These are phyloP conservation scores for Nesoenas mayeri DNA, from an alignment of 2,113 vertebrate genomes.

Conservation along the genomic window DNA sequence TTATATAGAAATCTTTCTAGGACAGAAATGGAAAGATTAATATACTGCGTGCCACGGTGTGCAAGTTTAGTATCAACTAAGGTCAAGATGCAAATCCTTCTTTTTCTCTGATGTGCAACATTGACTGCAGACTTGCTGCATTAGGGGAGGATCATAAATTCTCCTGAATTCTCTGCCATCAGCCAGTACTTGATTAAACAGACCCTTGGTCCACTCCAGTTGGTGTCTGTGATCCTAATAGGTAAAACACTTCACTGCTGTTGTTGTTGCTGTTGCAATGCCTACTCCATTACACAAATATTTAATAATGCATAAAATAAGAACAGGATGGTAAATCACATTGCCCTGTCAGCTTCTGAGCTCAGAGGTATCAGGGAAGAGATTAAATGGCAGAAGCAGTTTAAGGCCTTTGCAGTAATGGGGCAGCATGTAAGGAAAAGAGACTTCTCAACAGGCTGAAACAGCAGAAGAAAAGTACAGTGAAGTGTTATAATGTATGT, in stretches of 20 bases:
- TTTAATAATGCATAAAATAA: constrained; percentile 7
- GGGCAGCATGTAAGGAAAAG: not conserved
- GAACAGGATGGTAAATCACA: not conserved
- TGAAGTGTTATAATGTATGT: not conserved
- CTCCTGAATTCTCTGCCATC: not conserved
- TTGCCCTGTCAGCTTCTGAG: not conserved
- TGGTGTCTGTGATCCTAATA: not conserved
- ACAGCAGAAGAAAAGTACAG: not conserved
- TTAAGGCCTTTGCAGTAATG: not conserved
- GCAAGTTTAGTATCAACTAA: not conserved
- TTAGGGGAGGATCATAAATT: not conserved
- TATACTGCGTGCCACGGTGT: not conserved
- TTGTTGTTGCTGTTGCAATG: not conserved
- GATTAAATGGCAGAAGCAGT: not conserved
- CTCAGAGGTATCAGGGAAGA: not conserved
- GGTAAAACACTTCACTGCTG: not conserved
- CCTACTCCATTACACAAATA: not conserved
- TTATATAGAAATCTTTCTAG: not conserved
- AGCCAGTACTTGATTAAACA: not conserved
- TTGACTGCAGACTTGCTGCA: not conserved
- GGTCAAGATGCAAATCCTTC: not conserved
- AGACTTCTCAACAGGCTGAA: not conserved
- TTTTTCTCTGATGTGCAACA: not conserved
- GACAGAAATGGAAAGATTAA: not conserved
- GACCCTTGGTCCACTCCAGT: not conserved